Evolutionary conservation across 1,140 invertebrate genomes (phyloP), one percentile per base, ranked within the genome.

Genomic region (Zaprionus africanus): DNA sequence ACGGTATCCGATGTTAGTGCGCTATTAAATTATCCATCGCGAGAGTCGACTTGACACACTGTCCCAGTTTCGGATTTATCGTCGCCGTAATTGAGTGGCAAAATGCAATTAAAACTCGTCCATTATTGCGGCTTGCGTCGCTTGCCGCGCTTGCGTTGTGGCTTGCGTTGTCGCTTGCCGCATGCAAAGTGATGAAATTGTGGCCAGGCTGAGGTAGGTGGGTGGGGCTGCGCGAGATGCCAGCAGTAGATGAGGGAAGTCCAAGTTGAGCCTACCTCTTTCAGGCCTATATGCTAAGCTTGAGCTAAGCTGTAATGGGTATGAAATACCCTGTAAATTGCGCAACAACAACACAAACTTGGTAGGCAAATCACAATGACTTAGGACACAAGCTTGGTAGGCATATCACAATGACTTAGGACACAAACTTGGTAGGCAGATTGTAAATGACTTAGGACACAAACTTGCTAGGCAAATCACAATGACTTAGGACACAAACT

Each of bases 81-180:
- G 67, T 51, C 46, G 67, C 73, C 56, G 72, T 84, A 88, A 81
- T 81, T 80, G 82, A 84, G 82, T 84, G 75, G 81, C 78, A 85
- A 84, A 84, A 81, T 76, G 82, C 78, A 85, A 85, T 85, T 85
- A 85, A 85, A 85, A 72, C 38, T 72, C 77, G 56, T 81, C 78
- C 66, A 81, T 68, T 59, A 56, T 64, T 53, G 71, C 64, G 9
- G 46, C 34, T 28, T 46, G 43, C 31, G 28, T 56, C 19, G 54
- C 41, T 28, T 56, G 43, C 34, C 28, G 46, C 26, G 43, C 41
- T 43, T 38, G 28, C 28, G 17, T 49, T 7, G 19, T 43, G 11
- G 53, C 19, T 49, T 36, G 61, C 24, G 22, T 49, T 12, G 9
- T 31, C 13, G 22, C 53, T 28, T 5, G 19, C 11, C 43, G 34